A percentile compares a stretch with the other conserved stretches of the same genome.
Conservation (phyloP, 2,113 vertebrate genomes). For the Paramisgurnus dabryanus region DNA sequence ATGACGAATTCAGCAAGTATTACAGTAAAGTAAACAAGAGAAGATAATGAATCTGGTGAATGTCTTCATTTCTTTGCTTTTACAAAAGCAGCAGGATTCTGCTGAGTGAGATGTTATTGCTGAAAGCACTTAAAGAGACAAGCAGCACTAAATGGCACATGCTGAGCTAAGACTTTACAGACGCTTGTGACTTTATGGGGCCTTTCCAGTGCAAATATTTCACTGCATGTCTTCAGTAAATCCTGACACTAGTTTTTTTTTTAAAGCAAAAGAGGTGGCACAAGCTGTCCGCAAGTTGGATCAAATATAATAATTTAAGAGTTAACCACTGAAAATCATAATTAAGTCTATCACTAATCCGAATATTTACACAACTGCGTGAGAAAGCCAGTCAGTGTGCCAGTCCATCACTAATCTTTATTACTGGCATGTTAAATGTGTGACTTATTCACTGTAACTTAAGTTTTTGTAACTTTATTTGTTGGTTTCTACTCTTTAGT, state of each 20-base stretch:
- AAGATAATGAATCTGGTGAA: slow-evolving; percentile 9
- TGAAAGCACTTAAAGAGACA: not conserved
- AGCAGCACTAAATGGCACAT: not conserved
- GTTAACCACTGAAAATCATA: not conserved
- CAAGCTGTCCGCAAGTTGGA: not conserved
- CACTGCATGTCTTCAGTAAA: too few species aligned
- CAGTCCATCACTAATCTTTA: too few species aligned
- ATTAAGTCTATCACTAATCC: not conserved
- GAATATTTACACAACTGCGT: not conserved
- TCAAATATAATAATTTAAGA: not conserved
- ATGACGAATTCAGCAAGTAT: not conserved
- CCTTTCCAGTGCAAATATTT: too few species aligned
- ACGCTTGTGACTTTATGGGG: too few species aligned
- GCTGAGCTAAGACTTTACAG: not conserved
- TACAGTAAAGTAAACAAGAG: slow-evolving; percentile 4
- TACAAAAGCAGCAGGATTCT: not conserved
- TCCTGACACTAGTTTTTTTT: too few species aligned
- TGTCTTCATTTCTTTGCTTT: slow-evolving; percentile 9
- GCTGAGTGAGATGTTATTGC: not conserved
- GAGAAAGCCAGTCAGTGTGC: too few species aligned
- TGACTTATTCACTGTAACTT: too few species aligned
- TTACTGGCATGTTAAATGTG: too few species aligned
- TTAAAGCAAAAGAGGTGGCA: too few species aligned
- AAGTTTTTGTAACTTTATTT: too few species aligned
- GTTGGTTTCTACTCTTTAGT: too few species aligned